Evolutionary conservation across 2,888 invertebrate species (phyloP).

Genomic region (Dastarcus helophoroides): DNA sequence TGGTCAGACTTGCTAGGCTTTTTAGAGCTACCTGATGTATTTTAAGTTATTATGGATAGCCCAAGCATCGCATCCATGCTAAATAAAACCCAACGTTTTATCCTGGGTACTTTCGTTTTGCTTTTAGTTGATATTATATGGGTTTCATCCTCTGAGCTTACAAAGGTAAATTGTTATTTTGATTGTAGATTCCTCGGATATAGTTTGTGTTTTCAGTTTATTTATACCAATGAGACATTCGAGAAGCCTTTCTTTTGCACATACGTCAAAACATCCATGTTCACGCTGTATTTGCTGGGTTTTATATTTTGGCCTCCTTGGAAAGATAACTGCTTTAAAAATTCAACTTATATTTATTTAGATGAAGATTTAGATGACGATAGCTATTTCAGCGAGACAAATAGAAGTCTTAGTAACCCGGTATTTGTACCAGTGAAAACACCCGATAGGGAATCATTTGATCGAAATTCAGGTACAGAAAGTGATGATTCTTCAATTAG

Average conservation of each 20-base stretch:
- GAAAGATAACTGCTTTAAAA: constrained; percentile 61
- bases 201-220: constrained; percentile 52
- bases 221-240: constrained; percentile 72
- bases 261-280: constrained; percentile 89
- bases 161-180: constrained; percentile 53
- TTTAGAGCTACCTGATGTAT: too few relatives aligned
- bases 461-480: constrained; percentile 60
- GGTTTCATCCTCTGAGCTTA: constrained; percentile 91
- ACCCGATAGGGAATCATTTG: constrained; percentile 42
- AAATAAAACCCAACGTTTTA: constrained; percentile 59
- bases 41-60: too few relatives aligned
- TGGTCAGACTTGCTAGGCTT: too few relatives aligned
- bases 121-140: constrained; percentile 88
- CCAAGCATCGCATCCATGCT: constrained; percentile 38
- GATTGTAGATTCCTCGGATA: constrained; percentile 1
- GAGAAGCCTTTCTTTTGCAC: constrained; percentile 94
- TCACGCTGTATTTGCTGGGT: constrained; percentile 81
- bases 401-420: constrained; percentile 59
- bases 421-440: constrained; percentile 83
- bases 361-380: constrained; percentile 67
- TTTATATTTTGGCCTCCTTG: constrained; percentile 84
- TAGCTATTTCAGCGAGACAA: constrained; percentile 43
- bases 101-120: constrained; percentile 76
- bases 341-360: constrained; percentile 60
- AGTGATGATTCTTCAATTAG: constrained; percentile 77